Evolutionary conservation across 2,797 vertebrate genomes (phyloP), one percentile per base, ranked within the genome.

Genomic region (Ibycter americanus): DNA sequence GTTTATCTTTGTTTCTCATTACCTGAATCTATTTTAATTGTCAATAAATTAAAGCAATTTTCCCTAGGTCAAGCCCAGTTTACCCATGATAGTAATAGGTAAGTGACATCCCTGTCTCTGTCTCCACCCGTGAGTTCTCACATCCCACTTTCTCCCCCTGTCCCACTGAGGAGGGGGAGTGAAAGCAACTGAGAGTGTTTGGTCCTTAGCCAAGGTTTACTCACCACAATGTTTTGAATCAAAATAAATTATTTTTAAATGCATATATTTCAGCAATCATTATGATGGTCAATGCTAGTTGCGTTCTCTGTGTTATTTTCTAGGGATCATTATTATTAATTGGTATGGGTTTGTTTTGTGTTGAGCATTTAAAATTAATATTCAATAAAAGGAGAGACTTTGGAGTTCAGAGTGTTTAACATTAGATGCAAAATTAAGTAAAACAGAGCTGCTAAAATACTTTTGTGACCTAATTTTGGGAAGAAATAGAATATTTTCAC

Each of bases 401-500:
- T 49, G 15, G 58, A 68, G 15, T 72, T 92, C n/a, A 74, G 56
- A 55, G 17, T 32, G 11, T 67, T 81, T 54, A 89, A 46, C 11
- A 29, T 83, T 29, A 63, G 11, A 61, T 56, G 29, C n/a, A 83
- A 58, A 73, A 88, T 38, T 89, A 92, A 82, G 10, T 46, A 66
- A 65, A 90, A 38, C n/a, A 84, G 54, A 81, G 15, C 15, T 83
- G 26, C 46, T 89, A 54, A 90, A 90, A 84, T 83, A 52, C 10
- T 76, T 90, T 21, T 46, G 25, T 12, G 19, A 77, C 17, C 11
- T 65, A 51, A 36, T 73, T 88, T 68, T 34, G 18, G 46, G 23
- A 84, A 82, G n/a, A 85, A 93, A 74, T n/a, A 51, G n/a, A 93
- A 21, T 83, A 76, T 77, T 91, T 91, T 62, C n/a, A 70, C 31